A percentile compares a stretch with the other conserved stretches of the same genome.
Evolutionary conservation across 1,140 invertebrate genomes (phyloP).

Genomic region (Trichomalopsis sarcophagae): DNA sequence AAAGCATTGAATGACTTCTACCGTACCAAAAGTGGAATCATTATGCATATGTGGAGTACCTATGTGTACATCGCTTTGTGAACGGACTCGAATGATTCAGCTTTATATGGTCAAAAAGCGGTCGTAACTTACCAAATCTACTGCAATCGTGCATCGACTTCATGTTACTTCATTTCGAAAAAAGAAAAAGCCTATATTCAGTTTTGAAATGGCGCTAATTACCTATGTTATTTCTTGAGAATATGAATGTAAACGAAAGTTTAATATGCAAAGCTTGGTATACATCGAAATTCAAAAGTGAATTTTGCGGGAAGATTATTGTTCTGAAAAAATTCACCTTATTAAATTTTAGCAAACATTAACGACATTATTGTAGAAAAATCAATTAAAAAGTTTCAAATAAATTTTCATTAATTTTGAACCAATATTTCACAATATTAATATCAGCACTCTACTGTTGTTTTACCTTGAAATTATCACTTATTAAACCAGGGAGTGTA

Average conservation of each 20-base stretch:
- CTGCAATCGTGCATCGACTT: conserved; percentile 3
- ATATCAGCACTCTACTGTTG: not conserved
- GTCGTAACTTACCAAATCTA: conserved; percentile 41
- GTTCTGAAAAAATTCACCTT: not conserved
- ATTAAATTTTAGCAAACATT: not conserved
- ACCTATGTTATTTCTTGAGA: not conserved
- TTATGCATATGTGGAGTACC: conserved; percentile 24
- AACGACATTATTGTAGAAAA: not conserved
- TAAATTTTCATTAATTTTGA: not conserved
- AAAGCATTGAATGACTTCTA: conserved; percentile 43
- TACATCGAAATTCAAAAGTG: conserved; percentile 30
- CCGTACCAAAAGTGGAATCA: conserved; percentile 29
- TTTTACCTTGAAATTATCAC: not conserved
- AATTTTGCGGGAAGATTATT: not conserved
- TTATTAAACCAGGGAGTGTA: not conserved
- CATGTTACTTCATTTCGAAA: conserved; percentile 5
- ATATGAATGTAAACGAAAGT: conserved; percentile 2
- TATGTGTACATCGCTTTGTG: conserved; percentile 31
- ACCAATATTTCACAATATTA: conserved; percentile 1
- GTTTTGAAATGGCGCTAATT: conserved; percentile 26
- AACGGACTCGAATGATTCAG: conserved; percentile 35
- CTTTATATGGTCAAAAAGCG: conserved; percentile 44
- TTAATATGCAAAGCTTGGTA: not conserved
- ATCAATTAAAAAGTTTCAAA: not conserved
- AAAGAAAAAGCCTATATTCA: conserved; percentile 8